Evolutionary conservation across 2,888 invertebrate genomes (phyloP).

Genomic region (Myopa testacea): DNA sequence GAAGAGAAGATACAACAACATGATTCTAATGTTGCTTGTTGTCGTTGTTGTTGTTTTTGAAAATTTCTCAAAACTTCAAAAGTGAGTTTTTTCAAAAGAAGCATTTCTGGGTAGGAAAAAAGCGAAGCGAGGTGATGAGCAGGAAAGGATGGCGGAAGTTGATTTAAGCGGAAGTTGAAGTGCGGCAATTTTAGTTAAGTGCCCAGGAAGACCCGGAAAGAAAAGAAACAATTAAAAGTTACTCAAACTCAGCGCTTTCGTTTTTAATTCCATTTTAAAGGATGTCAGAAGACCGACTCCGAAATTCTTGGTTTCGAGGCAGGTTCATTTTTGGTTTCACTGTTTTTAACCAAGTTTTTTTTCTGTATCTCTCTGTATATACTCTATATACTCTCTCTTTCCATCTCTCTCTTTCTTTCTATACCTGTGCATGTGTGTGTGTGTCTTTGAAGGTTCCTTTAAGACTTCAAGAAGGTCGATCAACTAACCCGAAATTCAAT

Average conservation of each 20-base stretch:
- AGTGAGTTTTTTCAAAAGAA: too few species aligned
- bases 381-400: too few species aligned
- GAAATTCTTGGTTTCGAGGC: too few species aligned
- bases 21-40: slow-evolving; percentile 27
- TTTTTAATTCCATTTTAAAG: slow-evolving; percentile 12
- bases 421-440: too few species aligned
- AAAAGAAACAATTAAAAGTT: slow-evolving; percentile 10
- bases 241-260: neutral
- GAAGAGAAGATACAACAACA: neutral
- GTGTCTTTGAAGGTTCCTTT: too few species aligned
- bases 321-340: too few species aligned
- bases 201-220: neutral
- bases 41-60: neutral
- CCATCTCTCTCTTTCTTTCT: too few species aligned
- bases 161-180: slow-evolving; percentile 31
- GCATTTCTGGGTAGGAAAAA: neutral
- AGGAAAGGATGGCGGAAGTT: slow-evolving; percentile 17
- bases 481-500: neutral
- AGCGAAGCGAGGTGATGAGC: neutral
- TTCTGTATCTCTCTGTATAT: too few species aligned
- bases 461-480: too few species aligned
- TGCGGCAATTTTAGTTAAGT: slow-evolving; percentile 33
- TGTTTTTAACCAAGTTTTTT: too few species aligned
- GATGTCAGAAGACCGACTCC: too few species aligned
- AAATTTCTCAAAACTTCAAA: too few species aligned